Percentiles rank a stretch among this genome's conserved stretches.
Conservation (phyloP, 2,797 vertebrate species). For the Enteromius radiatus region DNA sequence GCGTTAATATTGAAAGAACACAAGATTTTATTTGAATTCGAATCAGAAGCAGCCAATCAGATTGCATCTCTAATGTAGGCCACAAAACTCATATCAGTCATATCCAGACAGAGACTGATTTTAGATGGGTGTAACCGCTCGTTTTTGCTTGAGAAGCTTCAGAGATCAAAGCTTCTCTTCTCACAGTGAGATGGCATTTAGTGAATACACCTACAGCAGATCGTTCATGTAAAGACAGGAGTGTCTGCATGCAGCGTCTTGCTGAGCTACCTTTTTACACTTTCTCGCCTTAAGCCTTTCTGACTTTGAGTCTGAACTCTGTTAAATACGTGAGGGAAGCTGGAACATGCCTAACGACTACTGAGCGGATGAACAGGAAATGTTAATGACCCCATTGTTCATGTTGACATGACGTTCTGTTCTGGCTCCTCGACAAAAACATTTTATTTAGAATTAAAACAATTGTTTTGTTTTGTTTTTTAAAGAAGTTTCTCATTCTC, state of each 20-base stretch:
- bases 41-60: constrained; percentile 34
- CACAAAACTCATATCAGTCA: neutral
- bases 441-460: neutral
- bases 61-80: neutral
- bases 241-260: constrained; percentile 9
- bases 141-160: neutral
- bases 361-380: neutral
- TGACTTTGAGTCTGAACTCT: neutral
- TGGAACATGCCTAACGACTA: neutral
- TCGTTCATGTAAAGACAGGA: constrained; percentile 11
- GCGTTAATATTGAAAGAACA: neutral
- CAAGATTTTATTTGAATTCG: neutral
- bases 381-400: neutral
- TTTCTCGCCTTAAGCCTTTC: neutral
- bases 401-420: neutral
- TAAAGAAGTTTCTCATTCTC: neutral
- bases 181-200: neutral
- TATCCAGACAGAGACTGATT: constrained; percentile 2
- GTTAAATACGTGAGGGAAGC: neutral
- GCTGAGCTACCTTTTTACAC: neutral
- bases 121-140: neutral
- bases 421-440: neutral
- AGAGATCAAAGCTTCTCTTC: constrained; percentile 1
- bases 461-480: too few relatives aligned
- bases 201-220: constrained; percentile 15